Conservation (phyloP, 2,888 invertebrate species). For the Cryptocephalus moraei region DNA sequence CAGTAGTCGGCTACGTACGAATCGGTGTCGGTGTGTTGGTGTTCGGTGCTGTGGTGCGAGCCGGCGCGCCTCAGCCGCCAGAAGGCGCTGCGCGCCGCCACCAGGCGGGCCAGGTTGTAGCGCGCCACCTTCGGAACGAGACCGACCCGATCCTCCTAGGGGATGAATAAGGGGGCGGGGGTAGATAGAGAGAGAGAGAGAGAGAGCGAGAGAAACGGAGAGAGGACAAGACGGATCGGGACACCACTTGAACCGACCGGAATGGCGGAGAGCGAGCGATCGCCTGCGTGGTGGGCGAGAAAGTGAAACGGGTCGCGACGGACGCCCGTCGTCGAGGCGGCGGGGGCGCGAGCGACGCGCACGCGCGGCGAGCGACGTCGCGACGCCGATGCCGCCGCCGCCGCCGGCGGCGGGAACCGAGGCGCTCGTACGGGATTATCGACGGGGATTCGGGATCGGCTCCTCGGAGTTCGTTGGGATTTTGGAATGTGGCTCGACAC, state of each 20-base stretch:
- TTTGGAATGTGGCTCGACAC: no score
- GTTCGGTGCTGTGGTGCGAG: conserved; percentile 28
- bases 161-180: background rate
- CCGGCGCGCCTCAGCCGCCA: conserved; percentile 50
- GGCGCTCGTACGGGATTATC: background rate
- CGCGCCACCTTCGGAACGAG: conserved; percentile 47
- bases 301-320: no score
- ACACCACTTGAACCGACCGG: no score
- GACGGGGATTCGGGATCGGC: no score
- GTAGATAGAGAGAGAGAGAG: background rate
- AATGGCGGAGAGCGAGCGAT: no score
- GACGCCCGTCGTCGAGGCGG: background rate
- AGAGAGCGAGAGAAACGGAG: background rate
- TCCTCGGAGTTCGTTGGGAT: no score
- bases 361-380: conserved; percentile 3
- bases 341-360: background rate
- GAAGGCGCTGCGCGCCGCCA: conserved; percentile 62
- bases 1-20: conserved; percentile 33
- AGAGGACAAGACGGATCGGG: background rate
- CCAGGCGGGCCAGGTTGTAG: conserved; percentile 59
- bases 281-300: no score
- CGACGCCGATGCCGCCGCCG: conserved; percentile 5
- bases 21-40: conserved; percentile 33
- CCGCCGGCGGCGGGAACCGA: conserved; percentile 1
- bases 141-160: background rate